These are phyloP conservation scores for Balaeniceps rex DNA, from an alignment of 2,113 vertebrate species.

Conservation along the genomic window DNA sequence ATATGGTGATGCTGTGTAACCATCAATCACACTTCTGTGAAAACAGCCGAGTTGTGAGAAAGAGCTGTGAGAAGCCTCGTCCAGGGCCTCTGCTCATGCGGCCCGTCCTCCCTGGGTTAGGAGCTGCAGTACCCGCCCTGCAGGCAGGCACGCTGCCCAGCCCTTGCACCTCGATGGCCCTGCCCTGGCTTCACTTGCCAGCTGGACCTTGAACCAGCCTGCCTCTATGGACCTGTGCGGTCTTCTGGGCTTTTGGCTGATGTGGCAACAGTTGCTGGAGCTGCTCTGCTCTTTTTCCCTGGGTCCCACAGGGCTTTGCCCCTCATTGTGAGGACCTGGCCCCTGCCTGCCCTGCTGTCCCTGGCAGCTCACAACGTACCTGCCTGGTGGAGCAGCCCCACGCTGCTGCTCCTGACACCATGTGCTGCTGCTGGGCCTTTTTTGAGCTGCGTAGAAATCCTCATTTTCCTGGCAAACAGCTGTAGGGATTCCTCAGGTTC, in stretches of 20 bases:
- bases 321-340: background rate
- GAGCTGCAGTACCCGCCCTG: no score
- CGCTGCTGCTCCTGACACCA: accelerated
- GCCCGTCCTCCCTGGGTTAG: background rate
- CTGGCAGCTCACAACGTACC: background rate
- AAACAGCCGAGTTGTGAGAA: background rate
- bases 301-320: background rate
- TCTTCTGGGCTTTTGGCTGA: background rate
- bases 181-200: background rate
- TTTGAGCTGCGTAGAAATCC: background rate
- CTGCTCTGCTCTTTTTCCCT: background rate
- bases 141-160: background rate
- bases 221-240: background rate
- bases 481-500: background rate
- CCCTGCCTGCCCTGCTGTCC: no score
- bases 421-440: background rate
- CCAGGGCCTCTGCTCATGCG: background rate
- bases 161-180: background rate
- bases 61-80: background rate
- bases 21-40: background rate
- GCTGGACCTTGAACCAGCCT: background rate
- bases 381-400: background rate
- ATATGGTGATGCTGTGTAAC: background rate
- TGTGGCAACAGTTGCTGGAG: background rate
- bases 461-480: background rate